phyloP scores from a whole-genome alignment of 2,797 vertebrate genomes.

The Manis crassicaudata region DNA sequence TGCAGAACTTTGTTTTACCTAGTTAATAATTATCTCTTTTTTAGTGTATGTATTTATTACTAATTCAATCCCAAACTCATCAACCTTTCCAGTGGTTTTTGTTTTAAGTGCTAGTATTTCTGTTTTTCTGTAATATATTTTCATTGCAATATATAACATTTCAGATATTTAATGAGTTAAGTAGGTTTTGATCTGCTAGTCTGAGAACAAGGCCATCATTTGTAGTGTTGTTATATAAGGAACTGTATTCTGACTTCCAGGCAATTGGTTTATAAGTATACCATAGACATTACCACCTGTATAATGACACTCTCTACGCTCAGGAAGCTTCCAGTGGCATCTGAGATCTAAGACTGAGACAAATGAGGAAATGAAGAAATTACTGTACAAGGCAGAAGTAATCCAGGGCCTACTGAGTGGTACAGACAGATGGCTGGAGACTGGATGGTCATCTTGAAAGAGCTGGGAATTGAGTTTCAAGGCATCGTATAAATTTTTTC shows the following conservation, averaged over 20 bases:
- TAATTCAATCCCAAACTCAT: background rate
- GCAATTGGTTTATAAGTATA: background rate
- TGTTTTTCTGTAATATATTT: background rate
- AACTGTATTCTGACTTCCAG: conserved; percentile 1
- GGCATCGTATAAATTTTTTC: background rate
- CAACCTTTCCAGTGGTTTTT: background rate
- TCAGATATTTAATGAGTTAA: conserved; percentile 26
- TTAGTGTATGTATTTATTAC: background rate
- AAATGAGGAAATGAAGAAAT: background rate
- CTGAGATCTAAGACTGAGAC: background rate
- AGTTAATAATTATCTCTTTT: conserved; percentile 19
- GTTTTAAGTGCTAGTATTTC: background rate
- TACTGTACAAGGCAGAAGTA: background rate
- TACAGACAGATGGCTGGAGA: background rate
- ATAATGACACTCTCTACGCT: background rate
- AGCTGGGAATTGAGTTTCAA: background rate
- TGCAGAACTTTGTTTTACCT: conserved; percentile 29
- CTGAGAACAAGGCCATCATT: background rate
- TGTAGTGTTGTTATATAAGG: background rate
- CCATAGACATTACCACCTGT: background rate
- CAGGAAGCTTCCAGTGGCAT: background rate
- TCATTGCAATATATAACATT: background rate
- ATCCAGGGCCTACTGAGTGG: background rate
- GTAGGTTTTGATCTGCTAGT: background rate
- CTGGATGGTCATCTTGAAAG: background rate